Conservation (phyloP, 2,113 vertebrate species). For the Nettapus auritus region DNA sequence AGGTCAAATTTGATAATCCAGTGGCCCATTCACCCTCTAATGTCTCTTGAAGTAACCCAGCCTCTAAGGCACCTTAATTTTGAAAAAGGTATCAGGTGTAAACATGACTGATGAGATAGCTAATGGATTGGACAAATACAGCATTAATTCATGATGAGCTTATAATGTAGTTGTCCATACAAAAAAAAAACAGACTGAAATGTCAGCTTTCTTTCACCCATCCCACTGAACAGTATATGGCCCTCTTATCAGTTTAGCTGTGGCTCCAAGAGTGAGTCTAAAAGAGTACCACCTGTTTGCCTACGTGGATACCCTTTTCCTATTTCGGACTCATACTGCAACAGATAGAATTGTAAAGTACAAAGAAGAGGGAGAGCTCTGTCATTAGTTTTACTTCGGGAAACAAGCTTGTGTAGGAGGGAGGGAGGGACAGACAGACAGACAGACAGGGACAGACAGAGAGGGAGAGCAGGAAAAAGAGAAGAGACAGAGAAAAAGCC, state of each 20-base stretch:
- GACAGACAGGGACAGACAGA: not conserved
- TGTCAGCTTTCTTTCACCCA: not conserved
- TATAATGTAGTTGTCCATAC: not conserved
- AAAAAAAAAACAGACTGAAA: not conserved
- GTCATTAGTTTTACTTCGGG: not conserved
- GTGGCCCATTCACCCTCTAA: not conserved
- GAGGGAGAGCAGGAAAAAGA: not conserved
- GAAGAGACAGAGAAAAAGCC: not conserved
- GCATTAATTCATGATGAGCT: not conserved
- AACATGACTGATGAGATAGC: fast-evolving
- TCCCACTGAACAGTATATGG: not conserved
- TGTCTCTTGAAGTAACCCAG: not conserved
- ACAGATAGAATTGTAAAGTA: not conserved
- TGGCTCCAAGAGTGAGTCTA: not conserved
- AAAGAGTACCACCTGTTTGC: not conserved
- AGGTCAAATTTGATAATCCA: not conserved
- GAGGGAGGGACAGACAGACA: not conserved
- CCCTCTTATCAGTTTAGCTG: not conserved
- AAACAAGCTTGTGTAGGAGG: not conserved
- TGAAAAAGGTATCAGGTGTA: not conserved
- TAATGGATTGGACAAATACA: not conserved
- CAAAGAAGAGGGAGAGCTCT: not conserved
- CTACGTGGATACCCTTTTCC: not conserved
- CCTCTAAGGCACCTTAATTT: not conserved
- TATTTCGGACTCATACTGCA: not conserved